Base-by-base conservation (phyloP, 2,797 vertebrate species). In the Siniperca scherzeri region DNA sequence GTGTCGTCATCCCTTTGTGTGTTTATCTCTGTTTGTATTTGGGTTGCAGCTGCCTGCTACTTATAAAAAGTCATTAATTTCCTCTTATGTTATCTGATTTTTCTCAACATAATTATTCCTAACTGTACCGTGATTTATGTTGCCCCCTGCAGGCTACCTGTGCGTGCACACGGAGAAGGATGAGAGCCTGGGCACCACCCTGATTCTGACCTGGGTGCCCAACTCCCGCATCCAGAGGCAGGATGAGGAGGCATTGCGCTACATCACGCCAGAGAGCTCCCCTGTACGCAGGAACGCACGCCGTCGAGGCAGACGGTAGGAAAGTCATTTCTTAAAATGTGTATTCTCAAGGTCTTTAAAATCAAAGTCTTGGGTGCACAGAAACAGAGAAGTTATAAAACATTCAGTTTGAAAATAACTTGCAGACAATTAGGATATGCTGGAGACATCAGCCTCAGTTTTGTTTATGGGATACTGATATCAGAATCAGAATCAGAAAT, bases 151-250 rank as follows among this genome's bases (percentile, higher is more conserved):
- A 99, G 98, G 99, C 77, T 99, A 99, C 65, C 76, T 99, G 90
- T 99, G 98, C 82, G 92, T 99, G 82, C 98, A 99, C 90, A 93
- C 96, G 96, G 98, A 99, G 96, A 99, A 99, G 78, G 99, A 99
- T 0, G 98, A 99, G 91, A 96, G 96, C 0, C 92, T 99, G 68
- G 98, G 98, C 1, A 94, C 96, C 89, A 99, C 98, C 0, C 96
- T 99, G 70, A 98, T 99, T 87, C 95, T 99, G 36, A 97, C 98
- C 17, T 99, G 98, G 99, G 97, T 99, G 90, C 99, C 99, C 11
- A 99, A 99, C 92, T 95, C 97, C 0, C 97, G 98, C 56, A 99
- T 99, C 92, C 97, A 98, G 95, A 93, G 96, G 85, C 98, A 99
- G 93, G 99, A 99, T 0, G 99, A 99, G 75, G 98, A 99, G 77